phyloP scores from a whole-genome alignment of 2,888 invertebrate genomes.

The Apamea epomidion region DNA sequence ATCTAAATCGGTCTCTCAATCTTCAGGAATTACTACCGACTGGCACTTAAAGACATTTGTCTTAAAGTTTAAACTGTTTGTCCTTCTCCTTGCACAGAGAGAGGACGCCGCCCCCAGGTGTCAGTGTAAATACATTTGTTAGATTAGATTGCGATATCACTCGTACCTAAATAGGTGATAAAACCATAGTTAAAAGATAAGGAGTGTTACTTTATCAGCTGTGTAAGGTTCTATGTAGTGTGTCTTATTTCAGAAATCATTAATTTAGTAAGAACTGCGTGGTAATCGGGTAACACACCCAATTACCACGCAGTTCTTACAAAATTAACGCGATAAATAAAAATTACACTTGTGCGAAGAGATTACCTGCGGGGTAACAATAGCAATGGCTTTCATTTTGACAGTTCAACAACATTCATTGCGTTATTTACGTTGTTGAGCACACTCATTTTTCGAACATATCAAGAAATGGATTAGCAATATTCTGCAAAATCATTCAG shows the following conservation, averaged over 20 bases:
- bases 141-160: conserved; percentile 41
- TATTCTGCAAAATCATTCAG: no score
- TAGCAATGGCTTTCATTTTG: no score
- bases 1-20: neutral
- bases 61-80: neutral
- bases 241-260: neutral
- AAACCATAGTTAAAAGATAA: conserved; percentile 9
- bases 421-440: no score
- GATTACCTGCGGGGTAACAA: no score
- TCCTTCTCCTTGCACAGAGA: neutral
- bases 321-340: no score
- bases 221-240: neutral
- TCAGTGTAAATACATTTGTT: conserved; percentile 9
- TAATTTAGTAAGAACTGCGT: conserved; percentile 3
- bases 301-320: no score
- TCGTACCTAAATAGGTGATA: conserved; percentile 15
- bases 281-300: no score
- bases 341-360: no score
- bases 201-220: conserved; percentile 10
- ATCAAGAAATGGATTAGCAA: no score
- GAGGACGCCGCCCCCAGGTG: conserved; percentile 24
- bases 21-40: neutral
- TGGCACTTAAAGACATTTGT: neutral
- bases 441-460: no score
- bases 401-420: no score